Evolutionary conservation across 2,888 invertebrate species (phyloP).

Genomic region (Palloptera scutellata): DNA sequence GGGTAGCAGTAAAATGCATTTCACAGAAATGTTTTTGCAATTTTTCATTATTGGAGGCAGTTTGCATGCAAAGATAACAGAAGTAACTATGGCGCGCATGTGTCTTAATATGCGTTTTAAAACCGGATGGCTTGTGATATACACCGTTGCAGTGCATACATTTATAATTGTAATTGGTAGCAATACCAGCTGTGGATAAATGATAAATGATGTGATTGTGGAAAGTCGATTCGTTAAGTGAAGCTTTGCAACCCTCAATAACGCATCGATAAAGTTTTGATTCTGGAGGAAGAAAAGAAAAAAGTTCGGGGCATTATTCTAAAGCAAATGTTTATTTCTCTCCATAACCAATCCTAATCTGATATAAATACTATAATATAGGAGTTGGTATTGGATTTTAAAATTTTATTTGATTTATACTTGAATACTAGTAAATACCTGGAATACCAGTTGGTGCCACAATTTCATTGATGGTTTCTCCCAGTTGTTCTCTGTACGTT

Average conservation of each 20-base stretch:
- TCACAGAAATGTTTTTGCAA: conserved; percentile 66
- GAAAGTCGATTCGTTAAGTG: conserved; percentile 46
- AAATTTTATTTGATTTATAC: not conserved
- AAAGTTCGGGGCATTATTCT: not conserved
- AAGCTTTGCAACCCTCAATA: conserved; percentile 42
- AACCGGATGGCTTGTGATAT: conserved; percentile 45
- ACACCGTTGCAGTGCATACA: conserved; percentile 44
- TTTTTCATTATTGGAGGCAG: conserved; percentile 49
- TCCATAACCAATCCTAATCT: not conserved
- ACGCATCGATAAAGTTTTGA: conserved; percentile 50
- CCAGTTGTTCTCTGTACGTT: conserved; percentile 40
- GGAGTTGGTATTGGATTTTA: too few relatives aligned
- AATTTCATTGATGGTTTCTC: conserved; percentile 42
- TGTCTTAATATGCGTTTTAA: conserved; percentile 69
- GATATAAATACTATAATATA: too few relatives aligned
- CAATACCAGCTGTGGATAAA: conserved; percentile 36
- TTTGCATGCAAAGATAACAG: conserved; percentile 69
- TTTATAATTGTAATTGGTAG: conserved; percentile 41
- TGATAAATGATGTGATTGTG: conserved; percentile 50
- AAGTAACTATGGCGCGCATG: conserved; percentile 70
- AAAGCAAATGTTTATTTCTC: not conserved
- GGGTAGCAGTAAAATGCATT: conserved; percentile 63
- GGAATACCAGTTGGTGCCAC: conserved; percentile 45
- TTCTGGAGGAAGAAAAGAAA: conserved; percentile 37
- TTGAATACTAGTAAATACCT: conserved; percentile 26